These are phyloP conservation scores for Valencia hispanica DNA, from an alignment of 2,797 vertebrate genomes.

Conservation along the genomic window DNA sequence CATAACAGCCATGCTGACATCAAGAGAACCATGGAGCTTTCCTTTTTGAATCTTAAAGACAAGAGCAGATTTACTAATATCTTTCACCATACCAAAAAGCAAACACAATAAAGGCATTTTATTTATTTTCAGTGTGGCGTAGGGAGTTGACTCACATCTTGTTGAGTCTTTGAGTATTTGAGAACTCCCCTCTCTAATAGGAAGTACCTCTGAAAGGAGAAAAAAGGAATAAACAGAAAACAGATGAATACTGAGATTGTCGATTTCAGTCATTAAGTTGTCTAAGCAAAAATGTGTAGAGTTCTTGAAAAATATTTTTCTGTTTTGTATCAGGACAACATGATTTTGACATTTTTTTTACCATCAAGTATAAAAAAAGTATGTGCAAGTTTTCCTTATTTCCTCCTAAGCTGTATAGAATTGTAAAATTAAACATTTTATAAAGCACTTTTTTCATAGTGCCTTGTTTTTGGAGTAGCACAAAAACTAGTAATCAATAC, in stretches of 20 bases:
- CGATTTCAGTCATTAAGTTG: background rate
- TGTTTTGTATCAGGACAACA: background rate
- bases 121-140: background rate
- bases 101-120: background rate
- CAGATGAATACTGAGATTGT: background rate
- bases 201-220: constrained; percentile 85
- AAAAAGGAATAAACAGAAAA: background rate
- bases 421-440: background rate
- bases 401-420: background rate
- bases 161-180: constrained; percentile 86
- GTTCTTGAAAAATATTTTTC: background rate
- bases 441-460: background rate
- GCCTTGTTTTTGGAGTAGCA: background rate
- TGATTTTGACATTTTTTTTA: background rate
- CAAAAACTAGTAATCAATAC: background rate
- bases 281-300: background rate
- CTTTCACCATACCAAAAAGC: background rate
- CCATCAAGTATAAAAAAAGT: background rate
- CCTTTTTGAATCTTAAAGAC: constrained; percentile 83
- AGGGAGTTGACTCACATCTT: constrained; percentile 84
- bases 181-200: constrained; percentile 89
- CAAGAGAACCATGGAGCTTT: constrained; percentile 89
- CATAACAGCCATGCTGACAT: constrained; percentile 91
- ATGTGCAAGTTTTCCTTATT: background rate
- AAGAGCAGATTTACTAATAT: background rate